A percentile compares a stretch with the other conserved stretches of the same genome.
Evolutionary conservation across 2,888 invertebrate genomes (phyloP).

Genomic region (Spilosoma lubricipeda): DNA sequence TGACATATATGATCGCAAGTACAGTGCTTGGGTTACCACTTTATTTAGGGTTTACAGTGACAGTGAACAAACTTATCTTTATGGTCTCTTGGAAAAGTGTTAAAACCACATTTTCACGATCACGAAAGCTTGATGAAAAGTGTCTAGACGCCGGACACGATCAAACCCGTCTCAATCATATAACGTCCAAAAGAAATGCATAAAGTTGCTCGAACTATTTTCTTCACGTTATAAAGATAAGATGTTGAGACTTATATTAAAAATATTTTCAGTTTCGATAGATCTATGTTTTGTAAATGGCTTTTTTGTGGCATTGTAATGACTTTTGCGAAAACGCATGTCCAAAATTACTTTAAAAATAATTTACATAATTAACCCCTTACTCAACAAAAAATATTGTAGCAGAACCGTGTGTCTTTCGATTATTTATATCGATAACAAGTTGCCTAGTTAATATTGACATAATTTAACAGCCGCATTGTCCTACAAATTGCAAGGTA

Average conservation of each 20-base stretch:
- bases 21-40: too few species aligned
- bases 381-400: too few species aligned
- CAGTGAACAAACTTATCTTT: neutral
- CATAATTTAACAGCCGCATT: too few species aligned
- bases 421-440: too few species aligned
- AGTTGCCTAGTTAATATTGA: too few species aligned
- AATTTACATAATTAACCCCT: too few species aligned
- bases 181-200: conserved; percentile 17
- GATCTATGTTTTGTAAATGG: neutral
- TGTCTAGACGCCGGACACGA: conserved; percentile 1
- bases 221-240: neutral
- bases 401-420: too few species aligned
- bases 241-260: neutral
- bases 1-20: too few species aligned
- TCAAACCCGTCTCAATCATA: conserved; percentile 32
- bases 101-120: conserved; percentile 1
- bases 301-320: too few species aligned
- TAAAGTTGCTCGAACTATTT: conserved; percentile 16
- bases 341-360: too few species aligned
- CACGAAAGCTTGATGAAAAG: neutral
- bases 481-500: too few species aligned
- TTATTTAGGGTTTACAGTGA: neutral
- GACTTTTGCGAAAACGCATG: too few species aligned
- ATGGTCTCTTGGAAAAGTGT: neutral
- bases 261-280: neutral